Percentiles rank a stretch among this genome's conserved stretches.
phyloP scores from a whole-genome alignment of 1,140 invertebrate genomes.

The Epicauta chinensis region DNA sequence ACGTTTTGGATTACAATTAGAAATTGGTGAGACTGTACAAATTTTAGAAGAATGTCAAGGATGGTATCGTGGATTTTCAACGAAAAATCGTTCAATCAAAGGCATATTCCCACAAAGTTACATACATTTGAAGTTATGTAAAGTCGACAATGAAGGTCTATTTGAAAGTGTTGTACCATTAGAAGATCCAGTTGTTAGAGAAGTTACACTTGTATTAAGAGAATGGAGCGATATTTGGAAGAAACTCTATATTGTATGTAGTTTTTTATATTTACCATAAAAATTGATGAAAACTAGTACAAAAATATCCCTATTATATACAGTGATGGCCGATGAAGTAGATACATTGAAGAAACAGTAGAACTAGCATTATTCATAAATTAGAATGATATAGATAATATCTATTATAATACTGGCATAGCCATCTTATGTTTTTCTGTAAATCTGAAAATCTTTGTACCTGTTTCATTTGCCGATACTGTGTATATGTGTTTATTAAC shows the following conservation, averaged over 20 bases:
- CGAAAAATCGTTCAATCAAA: constrained; percentile 72
- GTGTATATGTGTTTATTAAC: too few relatives aligned
- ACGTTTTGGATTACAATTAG: constrained; percentile 70
- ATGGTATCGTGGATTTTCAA: constrained; percentile 83
- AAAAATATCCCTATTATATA: too few relatives aligned
- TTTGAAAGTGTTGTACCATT: constrained; percentile 63
- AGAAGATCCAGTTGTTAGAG: constrained; percentile 84
- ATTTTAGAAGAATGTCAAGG: constrained; percentile 83
- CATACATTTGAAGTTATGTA: constrained; percentile 69
- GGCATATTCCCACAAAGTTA: constrained; percentile 81
- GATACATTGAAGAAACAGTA: too few relatives aligned
- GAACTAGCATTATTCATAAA: too few relatives aligned
- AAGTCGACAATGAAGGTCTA: constrained; percentile 65
- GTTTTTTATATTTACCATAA: constrained; percentile 14
- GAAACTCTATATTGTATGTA: constrained; percentile 78
- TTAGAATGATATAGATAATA: too few relatives aligned
- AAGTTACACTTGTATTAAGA: constrained; percentile 82
- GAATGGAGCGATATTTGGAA: constrained; percentile 95
- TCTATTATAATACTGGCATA: too few relatives aligned
- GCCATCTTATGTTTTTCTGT: too few relatives aligned
- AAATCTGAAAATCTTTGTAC: too few relatives aligned
- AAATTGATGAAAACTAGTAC: too few relatives aligned
- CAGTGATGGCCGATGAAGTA: too few relatives aligned
- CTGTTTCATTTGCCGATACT: too few relatives aligned
- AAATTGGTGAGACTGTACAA: constrained; percentile 86